Percentiles rank a stretch among this genome's conserved stretches.
These are phyloP conservation scores for Clupea harengus DNA, from an alignment of 2,113 vertebrate genomes.

Conservation along the genomic window DNA sequence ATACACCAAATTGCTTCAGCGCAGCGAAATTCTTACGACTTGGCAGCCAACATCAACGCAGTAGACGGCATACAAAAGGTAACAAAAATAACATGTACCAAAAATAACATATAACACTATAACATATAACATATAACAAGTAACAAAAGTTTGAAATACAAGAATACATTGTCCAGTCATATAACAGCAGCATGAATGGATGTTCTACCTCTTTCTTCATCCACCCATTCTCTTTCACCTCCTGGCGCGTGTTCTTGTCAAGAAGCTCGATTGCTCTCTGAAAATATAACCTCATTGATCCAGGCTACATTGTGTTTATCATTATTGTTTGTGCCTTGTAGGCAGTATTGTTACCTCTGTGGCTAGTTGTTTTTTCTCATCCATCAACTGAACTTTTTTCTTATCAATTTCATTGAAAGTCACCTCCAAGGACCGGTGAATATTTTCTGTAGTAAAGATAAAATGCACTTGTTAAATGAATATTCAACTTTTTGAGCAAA, in stretches of 20 bases:
- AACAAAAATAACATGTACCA: too few relatives aligned
- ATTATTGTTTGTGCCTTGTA: background rate
- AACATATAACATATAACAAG: too few relatives aligned
- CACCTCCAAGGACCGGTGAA: constrained; percentile 56
- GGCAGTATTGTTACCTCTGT: constrained; percentile 62
- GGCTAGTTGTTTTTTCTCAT: constrained; percentile 68
- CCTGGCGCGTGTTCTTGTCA: constrained; percentile 59
- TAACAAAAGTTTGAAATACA: too few relatives aligned
- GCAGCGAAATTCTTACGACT: too few relatives aligned
- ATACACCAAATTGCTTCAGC: too few relatives aligned
- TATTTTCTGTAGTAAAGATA: constrained; percentile 36
- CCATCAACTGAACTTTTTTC: constrained; percentile 55
- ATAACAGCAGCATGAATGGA: background rate
- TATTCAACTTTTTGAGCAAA: background rate
- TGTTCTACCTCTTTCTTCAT: constrained; percentile 75
- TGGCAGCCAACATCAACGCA: too few relatives aligned
- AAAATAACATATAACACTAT: too few relatives aligned
- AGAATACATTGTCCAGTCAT: background rate
- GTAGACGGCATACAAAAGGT: too few relatives aligned
- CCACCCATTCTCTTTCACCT: constrained; percentile 75
- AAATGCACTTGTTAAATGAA: background rate
- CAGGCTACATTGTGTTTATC: background rate
- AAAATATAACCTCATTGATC: constrained; percentile 21
- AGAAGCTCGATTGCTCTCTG: constrained; percentile 71
- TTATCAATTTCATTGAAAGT: constrained; percentile 61